Base-by-base conservation (phyloP, 2,113 vertebrate species). In the Carassius gibelio region DNA sequence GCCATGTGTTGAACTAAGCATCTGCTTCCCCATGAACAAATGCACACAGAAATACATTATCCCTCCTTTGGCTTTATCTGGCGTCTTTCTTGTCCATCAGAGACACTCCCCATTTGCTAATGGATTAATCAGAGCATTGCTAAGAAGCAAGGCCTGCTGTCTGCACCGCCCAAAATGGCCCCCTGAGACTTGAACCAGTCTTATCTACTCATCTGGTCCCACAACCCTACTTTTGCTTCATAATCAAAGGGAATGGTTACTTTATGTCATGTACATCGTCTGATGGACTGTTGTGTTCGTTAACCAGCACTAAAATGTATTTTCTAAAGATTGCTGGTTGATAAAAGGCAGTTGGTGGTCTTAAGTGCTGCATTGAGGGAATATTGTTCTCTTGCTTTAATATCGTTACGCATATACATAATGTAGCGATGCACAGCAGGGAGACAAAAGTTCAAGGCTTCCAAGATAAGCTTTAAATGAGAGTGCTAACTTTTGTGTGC, bases 31-130 rank as follows among this genome's bases (percentile, higher is more conserved):
- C 62, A 2, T 71, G 30, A 30, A 77, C 75, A 68, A 48, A 48
- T 8, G 14, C 62, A 34, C 62, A 68, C 42, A 52, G 15, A 64
- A 13, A 14, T 42, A 48, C 62, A 36, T 69, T 21, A 82, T 69
- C 72, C 78, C 78, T 68, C 61, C 30, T 30, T 45, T 57, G 42
- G 42, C 42, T 9, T 45, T 8, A 45, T 45, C 9, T 9, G 42
- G 42, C 8, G 59, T 87, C 84, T 62, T 87, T 69, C 38, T 77
- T 52, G 34, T 71, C 45, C 45, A 72, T 42, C 74, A 64, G 30
- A 69, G 23, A 50, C 45, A 72, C 74, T 80, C 57, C 50, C 59
- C 84, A 71, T 89, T 87, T 88, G 81, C 82, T 91, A 90, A 90
- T 90, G 85, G 87, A 86, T 83, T 89, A 88, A 88, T 88, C 84